phyloP scores from a whole-genome alignment of 2,797 vertebrate species.

The Myiothlypis chrysogaster region DNA sequence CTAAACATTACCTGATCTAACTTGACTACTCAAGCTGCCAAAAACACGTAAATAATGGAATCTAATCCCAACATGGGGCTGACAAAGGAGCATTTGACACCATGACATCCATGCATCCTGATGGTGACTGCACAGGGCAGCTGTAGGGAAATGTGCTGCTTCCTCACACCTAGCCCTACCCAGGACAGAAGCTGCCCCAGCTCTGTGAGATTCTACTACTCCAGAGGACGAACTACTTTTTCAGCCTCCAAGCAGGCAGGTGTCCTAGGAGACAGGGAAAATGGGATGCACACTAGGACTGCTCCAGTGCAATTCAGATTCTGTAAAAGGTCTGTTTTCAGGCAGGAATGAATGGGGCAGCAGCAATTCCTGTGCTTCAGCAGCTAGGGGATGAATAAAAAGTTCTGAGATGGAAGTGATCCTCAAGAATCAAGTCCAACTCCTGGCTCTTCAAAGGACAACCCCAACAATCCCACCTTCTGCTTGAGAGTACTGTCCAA shows the following conservation, averaged over 20 bases:
- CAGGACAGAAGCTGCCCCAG: background rate
- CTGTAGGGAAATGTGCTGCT: background rate
- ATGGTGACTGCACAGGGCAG: background rate
- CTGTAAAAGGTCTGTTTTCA: background rate
- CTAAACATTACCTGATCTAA: background rate
- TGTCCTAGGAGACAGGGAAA: background rate
- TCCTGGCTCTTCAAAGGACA: background rate
- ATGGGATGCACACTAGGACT: background rate
- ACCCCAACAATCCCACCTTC: background rate
- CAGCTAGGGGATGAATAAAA: background rate
- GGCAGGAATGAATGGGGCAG: fast-evolving
- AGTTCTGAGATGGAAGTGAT: background rate
- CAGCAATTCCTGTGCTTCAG: fast-evolving
- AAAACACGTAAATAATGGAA: background rate
- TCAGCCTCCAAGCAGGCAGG: background rate
- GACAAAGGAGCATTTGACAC: background rate
- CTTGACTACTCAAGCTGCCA: background rate
- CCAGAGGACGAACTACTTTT: background rate
- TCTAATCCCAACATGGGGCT: background rate
- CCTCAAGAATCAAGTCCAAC: fast-evolving
- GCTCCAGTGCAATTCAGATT: background rate
- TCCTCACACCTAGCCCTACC: background rate
- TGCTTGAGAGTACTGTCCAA: background rate
- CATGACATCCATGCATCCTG: background rate
- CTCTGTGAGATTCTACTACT: background rate